Conservation (phyloP, 2,888 invertebrate species). For the Blera fallax region DNA sequence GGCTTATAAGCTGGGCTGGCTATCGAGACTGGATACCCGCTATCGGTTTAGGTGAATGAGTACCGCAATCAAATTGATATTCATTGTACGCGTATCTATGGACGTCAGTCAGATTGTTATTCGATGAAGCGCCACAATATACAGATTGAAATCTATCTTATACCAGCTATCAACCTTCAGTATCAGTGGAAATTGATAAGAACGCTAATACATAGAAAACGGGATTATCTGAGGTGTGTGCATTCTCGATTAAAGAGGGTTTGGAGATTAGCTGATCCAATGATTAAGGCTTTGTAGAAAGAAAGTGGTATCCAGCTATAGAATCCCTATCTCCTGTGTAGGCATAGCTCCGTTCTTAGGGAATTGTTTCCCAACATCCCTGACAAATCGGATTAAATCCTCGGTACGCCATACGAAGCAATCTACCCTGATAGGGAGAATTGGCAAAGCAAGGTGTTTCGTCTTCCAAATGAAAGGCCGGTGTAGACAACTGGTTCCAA, state of each 20-base stretch:
- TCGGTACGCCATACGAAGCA: no score
- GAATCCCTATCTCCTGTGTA: no score
- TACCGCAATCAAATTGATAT: not conserved
- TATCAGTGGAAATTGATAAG: not conserved
- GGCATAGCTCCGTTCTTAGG: no score
- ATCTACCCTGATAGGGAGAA: no score
- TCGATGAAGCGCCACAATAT: not conserved
- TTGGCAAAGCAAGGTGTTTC: no score
- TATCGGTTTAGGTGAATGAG: not conserved
- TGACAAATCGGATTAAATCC: no score
- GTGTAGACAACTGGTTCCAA: no score
- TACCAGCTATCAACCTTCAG: not conserved
- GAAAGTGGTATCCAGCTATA: no score
- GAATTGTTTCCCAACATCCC: no score
- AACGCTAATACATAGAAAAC: not conserved
- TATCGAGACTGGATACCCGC: not conserved
- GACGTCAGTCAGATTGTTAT: not conserved
- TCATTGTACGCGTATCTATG: not conserved
- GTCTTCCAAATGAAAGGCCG: no score
- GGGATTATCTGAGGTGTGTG: not conserved
- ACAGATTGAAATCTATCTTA: not conserved
- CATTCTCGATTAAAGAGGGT: not conserved
- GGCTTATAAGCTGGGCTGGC: not conserved
- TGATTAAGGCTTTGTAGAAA: no score
- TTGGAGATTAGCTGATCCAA: not conserved